phyloP scores from a whole-genome alignment of 1,140 invertebrate species.

The Drosophila lowei region DNA sequence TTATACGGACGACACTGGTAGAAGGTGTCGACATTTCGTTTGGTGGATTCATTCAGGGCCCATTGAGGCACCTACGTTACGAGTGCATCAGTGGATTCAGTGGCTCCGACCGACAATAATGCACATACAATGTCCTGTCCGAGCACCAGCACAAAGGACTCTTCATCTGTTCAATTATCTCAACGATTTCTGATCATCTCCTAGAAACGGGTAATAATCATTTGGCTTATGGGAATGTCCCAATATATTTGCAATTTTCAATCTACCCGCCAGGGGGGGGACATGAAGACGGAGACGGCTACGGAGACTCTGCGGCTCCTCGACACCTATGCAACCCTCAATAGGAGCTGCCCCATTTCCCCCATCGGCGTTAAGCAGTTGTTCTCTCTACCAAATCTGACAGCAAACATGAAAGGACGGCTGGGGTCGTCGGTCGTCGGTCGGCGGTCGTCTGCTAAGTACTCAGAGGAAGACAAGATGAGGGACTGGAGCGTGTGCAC shows the following conservation, averaged over 20 bases:
- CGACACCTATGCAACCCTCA: not conserved
- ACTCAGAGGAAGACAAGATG: slow-evolving; percentile 20
- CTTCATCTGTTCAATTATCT: slow-evolving; percentile 45
- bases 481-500: slow-evolving; percentile 48
- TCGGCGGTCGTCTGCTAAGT: slow-evolving; percentile 36
- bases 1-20: too few species aligned
- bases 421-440: slow-evolving; percentile 7
- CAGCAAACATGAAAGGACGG: slow-evolving; percentile 27
- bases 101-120: not conserved
- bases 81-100: too few species aligned
- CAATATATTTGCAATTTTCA: slow-evolving; percentile 47
- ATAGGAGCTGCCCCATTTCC: not conserved
- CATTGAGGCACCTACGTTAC: too few species aligned
- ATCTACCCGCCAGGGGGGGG: not conserved
- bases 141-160: slow-evolving; percentile 21
- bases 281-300: not conserved
- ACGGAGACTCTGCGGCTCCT: too few species aligned
- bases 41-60: too few species aligned
- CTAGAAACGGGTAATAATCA: slow-evolving; percentile 33
- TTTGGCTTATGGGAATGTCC: slow-evolving; percentile 43
- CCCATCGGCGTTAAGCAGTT: slow-evolving; percentile 15
- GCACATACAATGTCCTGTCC: not conserved
- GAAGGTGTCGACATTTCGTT: too few species aligned
- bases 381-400: slow-evolving; percentile 46
- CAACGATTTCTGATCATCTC: slow-evolving; percentile 27